Evolutionary conservation across 2,888 invertebrate species (phyloP).

Genomic region (Lumbricus terrestris): DNA sequence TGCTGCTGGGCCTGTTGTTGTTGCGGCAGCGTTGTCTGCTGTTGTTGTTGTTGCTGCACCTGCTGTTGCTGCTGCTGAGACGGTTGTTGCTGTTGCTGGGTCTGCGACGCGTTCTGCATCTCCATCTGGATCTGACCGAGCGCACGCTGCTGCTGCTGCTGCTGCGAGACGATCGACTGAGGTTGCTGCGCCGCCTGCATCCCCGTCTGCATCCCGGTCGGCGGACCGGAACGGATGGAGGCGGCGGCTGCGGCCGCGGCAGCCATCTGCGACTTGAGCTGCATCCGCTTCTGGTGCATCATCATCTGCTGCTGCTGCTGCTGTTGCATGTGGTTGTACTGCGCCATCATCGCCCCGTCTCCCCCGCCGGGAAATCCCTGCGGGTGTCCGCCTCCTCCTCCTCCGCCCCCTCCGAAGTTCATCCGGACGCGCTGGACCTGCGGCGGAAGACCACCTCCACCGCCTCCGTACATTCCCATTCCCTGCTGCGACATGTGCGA

Average conservation of each 20-base stretch:
- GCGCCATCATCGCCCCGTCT: conserved; percentile 31
- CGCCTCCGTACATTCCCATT: conserved; percentile 11
- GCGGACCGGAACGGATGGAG: not conserved
- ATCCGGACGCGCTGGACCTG: not conserved
- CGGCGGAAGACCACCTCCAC: conserved; percentile 12
- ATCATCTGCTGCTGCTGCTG: conserved; percentile 45
- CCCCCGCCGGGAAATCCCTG: not conserved
- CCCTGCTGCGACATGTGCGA: conserved; percentile 16
- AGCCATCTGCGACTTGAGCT: conserved; percentile 51
- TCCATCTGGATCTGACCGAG: not conserved
- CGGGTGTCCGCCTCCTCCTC: not conserved
- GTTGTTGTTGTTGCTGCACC: conserved; percentile 46
- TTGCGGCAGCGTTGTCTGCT: conserved; percentile 37
- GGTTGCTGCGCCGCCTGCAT: conserved; percentile 26
- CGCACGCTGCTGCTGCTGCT: conserved; percentile 32
- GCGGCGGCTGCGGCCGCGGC: conserved; percentile 34
- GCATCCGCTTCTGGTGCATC: conserved; percentile 56
- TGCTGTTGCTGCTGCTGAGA: conserved; percentile 22
- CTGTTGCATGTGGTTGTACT: conserved; percentile 44
- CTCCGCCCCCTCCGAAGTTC: not conserved
- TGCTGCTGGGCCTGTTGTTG: conserved; percentile 25
- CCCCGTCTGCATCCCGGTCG: not conserved
- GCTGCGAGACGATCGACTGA: conserved; percentile 40
- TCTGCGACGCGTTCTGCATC: conserved; percentile 43
- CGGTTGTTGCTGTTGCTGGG: conserved; percentile 47